Evolutionary conservation across 1,140 invertebrate genomes (phyloP).

Genomic region (Eciton burchellii): DNA sequence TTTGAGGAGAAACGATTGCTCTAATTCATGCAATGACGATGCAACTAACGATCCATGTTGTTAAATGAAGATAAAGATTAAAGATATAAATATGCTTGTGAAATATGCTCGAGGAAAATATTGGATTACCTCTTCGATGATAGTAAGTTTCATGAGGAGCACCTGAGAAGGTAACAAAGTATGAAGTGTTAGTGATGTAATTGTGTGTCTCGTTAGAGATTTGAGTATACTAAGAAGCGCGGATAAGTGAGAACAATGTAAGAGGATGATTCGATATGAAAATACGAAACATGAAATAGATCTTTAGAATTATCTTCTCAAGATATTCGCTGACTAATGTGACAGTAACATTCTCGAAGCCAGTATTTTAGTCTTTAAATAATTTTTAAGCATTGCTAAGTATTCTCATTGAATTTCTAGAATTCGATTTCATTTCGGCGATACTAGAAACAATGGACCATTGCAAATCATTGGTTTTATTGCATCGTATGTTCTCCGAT

Average conservation of each 20-base stretch:
- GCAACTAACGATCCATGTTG: conserved; percentile 61
- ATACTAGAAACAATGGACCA: conserved; percentile 23
- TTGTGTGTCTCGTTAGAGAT: conserved; percentile 66
- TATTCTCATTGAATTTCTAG: not conserved
- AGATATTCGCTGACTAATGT: not conserved
- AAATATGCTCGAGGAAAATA: conserved; percentile 65
- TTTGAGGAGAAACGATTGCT: conserved; percentile 37
- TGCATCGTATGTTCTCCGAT: not conserved
- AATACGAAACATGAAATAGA: conserved; percentile 11
- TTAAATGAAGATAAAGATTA: conserved; percentile 33
- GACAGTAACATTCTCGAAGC: conserved; percentile 8
- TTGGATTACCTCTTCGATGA: conserved; percentile 81
- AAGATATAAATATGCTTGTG: conserved; percentile 38
- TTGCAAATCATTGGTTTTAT: conserved; percentile 11
- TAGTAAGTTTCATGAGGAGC: conserved; percentile 78
- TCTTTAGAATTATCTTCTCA: not conserved
- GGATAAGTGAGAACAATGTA: conserved; percentile 9
- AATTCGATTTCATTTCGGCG: conserved; percentile 9
- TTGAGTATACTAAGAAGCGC: conserved; percentile 54
- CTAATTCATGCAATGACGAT: conserved; percentile 71
- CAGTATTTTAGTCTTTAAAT: conserved; percentile 11
- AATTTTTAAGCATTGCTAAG: conserved; percentile 19
- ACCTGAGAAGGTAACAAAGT: conserved; percentile 74
- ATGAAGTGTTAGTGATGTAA: conserved; percentile 69
- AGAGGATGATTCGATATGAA: not conserved